Evolutionary conservation across 2,113 vertebrate species (phyloP).

Genomic region (Onychostoma macrolepis): DNA sequence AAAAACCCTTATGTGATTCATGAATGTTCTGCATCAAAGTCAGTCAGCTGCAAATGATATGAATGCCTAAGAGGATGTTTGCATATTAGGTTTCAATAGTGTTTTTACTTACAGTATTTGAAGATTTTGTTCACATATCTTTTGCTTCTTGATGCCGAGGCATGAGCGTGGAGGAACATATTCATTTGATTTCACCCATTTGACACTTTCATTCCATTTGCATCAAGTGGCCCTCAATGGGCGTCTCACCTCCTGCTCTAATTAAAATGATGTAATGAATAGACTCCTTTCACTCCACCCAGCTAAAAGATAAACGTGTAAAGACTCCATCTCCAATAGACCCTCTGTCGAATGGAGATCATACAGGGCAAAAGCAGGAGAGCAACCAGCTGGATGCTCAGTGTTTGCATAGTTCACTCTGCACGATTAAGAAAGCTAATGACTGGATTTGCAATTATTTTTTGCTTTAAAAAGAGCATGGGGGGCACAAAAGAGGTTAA

Average conservation of each 20-base stretch:
- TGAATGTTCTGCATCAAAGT: not conserved
- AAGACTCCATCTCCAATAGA: slow-evolving; percentile 44
- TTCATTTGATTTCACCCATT: slow-evolving; percentile 33
- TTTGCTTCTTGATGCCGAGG: not conserved
- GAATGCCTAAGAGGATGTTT: not conserved
- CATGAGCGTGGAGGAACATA: not conserved
- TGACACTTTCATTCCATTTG: slow-evolving; percentile 32
- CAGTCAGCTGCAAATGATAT: not conserved
- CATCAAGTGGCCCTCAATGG: slow-evolving; percentile 50
- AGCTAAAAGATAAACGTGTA: slow-evolving; percentile 49
- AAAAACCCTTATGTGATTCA: not conserved
- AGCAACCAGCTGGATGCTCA: slow-evolving; percentile 45
- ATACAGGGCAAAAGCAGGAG: slow-evolving; percentile 33
- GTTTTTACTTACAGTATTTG: not conserved
- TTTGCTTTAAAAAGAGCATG: not conserved
- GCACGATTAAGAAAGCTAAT: slow-evolving; percentile 44
- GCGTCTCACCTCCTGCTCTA: slow-evolving; percentile 48
- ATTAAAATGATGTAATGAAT: slow-evolving; percentile 55
- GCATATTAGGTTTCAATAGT: not conserved
- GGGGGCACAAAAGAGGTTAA: slow-evolving; percentile 25
- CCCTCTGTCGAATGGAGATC: slow-evolving; percentile 27
- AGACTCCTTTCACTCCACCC: slow-evolving; percentile 44
- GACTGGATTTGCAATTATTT: slow-evolving; percentile 17
- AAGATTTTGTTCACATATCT: not conserved
- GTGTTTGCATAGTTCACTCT: slow-evolving; percentile 29